Evolutionary conservation across 2,113 vertebrate genomes (phyloP).

Genomic region (Pandion haliaetus): DNA sequence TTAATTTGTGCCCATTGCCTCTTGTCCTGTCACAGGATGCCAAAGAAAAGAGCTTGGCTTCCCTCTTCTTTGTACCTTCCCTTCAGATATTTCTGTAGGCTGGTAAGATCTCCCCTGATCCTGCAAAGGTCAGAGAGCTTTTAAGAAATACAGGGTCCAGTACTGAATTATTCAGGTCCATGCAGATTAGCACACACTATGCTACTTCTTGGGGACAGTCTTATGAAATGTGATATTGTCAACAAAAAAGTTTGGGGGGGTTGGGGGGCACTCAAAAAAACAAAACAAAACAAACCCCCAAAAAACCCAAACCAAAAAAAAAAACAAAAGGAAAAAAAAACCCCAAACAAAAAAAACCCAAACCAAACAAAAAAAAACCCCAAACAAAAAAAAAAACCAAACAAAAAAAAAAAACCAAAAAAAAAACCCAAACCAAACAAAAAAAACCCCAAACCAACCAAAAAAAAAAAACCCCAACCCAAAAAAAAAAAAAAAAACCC

Average conservation of each 20-base stretch:
- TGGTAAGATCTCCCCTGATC: neutral
- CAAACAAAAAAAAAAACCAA: neutral
- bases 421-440: neutral
- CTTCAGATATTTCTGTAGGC: neutral
- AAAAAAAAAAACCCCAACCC: neutral
- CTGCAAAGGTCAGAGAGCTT: neutral
- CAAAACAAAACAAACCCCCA: neutral
- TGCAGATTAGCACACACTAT: neutral
- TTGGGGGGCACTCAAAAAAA: no score
- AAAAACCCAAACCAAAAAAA: neutral
- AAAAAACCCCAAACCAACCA: no score
- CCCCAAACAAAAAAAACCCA: neutral
- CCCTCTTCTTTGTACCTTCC: neutral
- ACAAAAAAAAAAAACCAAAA: neutral
- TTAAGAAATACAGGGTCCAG: neutral
- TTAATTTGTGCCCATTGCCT: neutral
- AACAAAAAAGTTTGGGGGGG: neutral
- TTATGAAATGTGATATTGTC: neutral
- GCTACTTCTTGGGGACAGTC: neutral
- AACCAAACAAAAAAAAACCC: no score
- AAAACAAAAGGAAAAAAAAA: neutral
- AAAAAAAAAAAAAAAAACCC: neutral
- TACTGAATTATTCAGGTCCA: neutral
- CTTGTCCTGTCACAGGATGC: neutral
- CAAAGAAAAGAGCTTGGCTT: neutral